Percentiles rank a stretch among this genome's conserved stretches.
Conservation (phyloP, 2,113 vertebrate species). For the Anarhynchus alexandrinus region DNA sequence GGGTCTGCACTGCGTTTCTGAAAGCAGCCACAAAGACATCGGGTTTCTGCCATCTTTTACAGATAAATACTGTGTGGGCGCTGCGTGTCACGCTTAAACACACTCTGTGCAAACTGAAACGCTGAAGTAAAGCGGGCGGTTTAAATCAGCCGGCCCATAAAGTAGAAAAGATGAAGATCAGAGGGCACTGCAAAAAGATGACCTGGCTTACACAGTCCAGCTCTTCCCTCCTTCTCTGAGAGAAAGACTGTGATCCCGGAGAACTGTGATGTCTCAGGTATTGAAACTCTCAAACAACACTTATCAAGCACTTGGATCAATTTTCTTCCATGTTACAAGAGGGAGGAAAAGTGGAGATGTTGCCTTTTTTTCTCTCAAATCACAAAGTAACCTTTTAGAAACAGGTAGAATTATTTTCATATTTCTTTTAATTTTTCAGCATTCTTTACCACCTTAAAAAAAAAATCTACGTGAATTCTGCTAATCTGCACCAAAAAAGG, state of each 20-base stretch:
- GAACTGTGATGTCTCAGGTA: not conserved
- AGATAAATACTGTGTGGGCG: not conserved
- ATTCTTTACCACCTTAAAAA: not conserved
- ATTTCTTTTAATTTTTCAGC: not conserved
- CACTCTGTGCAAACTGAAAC: not conserved
- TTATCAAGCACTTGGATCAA: not conserved
- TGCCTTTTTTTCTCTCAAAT: not conserved
- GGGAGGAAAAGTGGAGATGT: not conserved
- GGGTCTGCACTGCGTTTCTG: not conserved
- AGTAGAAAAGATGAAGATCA: not conserved
- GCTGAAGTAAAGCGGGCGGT: not conserved
- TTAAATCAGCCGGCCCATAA: not conserved
- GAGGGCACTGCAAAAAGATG: not conserved
- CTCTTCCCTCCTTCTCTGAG: not conserved
- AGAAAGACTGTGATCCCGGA: not conserved
- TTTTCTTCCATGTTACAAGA: not conserved
- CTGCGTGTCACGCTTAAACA: not conserved
- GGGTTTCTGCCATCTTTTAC: not conserved
- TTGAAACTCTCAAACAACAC: not conserved
- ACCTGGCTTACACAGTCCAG: not conserved
- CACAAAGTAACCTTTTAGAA: not conserved
- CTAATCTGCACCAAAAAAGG: not conserved
- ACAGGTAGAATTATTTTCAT: not conserved
- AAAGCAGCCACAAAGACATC: not conserved
- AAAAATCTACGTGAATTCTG: not conserved